phyloP scores from a whole-genome alignment of 1,140 invertebrate genomes.

The Cecropterus lyciades region DNA sequence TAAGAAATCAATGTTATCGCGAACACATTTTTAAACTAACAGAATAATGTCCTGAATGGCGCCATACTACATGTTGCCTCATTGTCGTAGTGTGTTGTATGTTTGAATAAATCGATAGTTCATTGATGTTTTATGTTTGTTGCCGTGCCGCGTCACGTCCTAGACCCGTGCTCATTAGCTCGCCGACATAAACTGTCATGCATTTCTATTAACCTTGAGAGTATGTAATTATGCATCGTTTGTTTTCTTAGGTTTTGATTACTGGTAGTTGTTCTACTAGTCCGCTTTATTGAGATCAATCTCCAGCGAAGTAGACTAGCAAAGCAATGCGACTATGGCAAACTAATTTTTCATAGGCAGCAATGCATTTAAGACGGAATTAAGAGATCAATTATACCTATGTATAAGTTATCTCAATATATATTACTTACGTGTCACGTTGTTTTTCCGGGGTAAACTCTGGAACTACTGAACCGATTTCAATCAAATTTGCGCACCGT shows the following conservation, averaged over 20 bases:
- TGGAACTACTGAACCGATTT: no score
- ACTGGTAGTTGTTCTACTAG: neutral
- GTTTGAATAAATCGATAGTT: conserved; percentile 16
- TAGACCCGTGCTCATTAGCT: conserved; percentile 10
- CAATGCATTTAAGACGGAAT: no score
- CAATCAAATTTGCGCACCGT: no score
- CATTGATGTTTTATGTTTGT: conserved; percentile 20
- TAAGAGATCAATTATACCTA: no score
- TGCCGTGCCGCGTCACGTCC: conserved; percentile 11
- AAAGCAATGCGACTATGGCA: no score
- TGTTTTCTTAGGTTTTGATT: conserved; percentile 13
- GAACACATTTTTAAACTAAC: neutral
- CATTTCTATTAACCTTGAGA: conserved; percentile 3
- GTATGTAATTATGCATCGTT: conserved; percentile 1
- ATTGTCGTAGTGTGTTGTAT: conserved; percentile 21
- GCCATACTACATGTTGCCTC: conserved; percentile 7
- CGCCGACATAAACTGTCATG: conserved; percentile 7
- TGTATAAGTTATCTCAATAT: no score
- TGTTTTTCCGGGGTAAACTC: no score
- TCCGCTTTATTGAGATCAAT: no score
- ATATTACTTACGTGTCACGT: no score
- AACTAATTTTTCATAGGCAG: no score
- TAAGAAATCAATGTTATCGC: neutral
- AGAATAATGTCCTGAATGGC: conserved; percentile 7
- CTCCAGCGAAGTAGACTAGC: no score